Evolutionary conservation across 2,888 invertebrate genomes (phyloP).

Genomic region (Beris chalybata): DNA sequence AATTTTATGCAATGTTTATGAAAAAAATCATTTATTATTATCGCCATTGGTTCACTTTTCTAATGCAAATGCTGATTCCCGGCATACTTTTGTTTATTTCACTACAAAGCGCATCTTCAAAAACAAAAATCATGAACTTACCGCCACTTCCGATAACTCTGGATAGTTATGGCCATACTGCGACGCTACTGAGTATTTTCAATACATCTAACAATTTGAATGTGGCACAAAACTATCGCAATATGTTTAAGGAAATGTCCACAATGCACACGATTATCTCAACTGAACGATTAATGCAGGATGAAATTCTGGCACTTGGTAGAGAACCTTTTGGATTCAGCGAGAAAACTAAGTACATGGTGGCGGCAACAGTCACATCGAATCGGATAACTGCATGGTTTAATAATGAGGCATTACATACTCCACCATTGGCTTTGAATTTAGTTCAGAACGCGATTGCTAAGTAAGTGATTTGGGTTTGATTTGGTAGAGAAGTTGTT

Average conservation of each 20-base stretch:
- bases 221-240: conserved; percentile 42
- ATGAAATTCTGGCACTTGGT: conserved; percentile 46
- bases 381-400: conserved; percentile 65
- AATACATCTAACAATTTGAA: background rate
- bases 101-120: conserved; percentile 58
- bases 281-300: conserved; percentile 9
- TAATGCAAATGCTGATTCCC: conserved; percentile 71
- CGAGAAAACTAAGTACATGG: conserved; percentile 58
- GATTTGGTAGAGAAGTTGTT: no score
- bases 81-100: conserved; percentile 67
- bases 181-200: conserved; percentile 47
- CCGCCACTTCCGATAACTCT: conserved; percentile 61
- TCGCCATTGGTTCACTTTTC: conserved; percentile 67
- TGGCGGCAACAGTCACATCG: conserved; percentile 59
- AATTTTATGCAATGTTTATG: conserved; percentile 67
- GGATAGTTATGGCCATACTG: conserved; percentile 54
- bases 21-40: conserved; percentile 66
- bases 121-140: conserved; percentile 46
- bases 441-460: conserved; percentile 63
- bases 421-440: conserved; percentile 64
- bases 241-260: conserved; percentile 28
- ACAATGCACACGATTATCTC: background rate
- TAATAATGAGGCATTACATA: conserved; percentile 76
- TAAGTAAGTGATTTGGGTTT: conserved; percentile 40
- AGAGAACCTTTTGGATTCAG: conserved; percentile 49